Base-by-base conservation (phyloP, 2,888 invertebrate species). In the Rhagonycha lutea region DNA sequence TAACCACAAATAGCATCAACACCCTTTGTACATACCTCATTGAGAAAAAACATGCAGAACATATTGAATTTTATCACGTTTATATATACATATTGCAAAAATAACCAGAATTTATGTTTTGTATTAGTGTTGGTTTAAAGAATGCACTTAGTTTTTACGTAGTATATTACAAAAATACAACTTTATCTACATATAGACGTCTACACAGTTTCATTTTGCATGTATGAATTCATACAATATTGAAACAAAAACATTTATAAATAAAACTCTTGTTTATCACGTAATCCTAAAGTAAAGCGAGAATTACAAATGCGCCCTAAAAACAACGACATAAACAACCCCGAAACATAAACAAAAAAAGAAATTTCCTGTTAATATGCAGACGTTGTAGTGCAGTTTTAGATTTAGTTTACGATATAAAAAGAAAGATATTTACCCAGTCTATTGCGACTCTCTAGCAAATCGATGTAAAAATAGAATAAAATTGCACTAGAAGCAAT, bases 351-450 rank as follows among this genome's bases (percentile, higher is more conserved):
- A 65, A 47, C 47, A 47, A 47, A 47, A 47, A 72, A 67, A 72
- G 14, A 47, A 72, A 72, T 61, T 14, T 68, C 72, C 72, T 67
- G 72, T 72, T 72, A 72, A 72, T 72, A 72, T 72, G 72, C 72
- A 72, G 67, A 68, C 67, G 61, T 61, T 61, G 61, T 72, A 68
- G 61, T 60, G 47, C 65, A 72, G 71, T 72, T 68, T 72, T 26
- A 72, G 72, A 72, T 72, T 72, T 72, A 72, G 61, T 68, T 68
- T 28, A 61, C 29, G 72, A 72, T 72, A 68, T 65, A 26, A 60
- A 72, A 68, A 29, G 61, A 24, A 68, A 61, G 72, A 29, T 63
- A 71, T 63, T 47, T 47, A 47, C 71, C 23, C 65, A 14, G 47
- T 26, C 61, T 14, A 61, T 70, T 70, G 62, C 61, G 47, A 65